Evolutionary conservation across 23 tunicate species (phyloP).

Genomic region (Aplidium turbinatum): DNA sequence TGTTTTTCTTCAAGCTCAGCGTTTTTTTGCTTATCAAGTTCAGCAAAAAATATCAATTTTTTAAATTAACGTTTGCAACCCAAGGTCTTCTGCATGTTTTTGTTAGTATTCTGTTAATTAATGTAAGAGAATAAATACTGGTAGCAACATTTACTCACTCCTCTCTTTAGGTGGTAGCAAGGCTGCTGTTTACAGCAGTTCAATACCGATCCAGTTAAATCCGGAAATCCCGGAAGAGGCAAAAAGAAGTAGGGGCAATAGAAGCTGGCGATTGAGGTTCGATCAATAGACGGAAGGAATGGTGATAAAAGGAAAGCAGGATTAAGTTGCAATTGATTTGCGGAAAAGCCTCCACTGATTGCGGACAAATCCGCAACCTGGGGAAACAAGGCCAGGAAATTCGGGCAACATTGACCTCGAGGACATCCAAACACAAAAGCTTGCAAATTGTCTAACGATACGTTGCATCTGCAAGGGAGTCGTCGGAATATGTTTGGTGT

Average conservation of each 20-base stretch:
- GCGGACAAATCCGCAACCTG: neutral
- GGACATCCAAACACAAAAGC: neutral
- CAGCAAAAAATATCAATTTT: neutral
- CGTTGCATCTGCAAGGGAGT: constrained; percentile 41
- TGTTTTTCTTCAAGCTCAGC: no score
- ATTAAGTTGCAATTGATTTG: neutral
- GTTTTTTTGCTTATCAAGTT: neutral
- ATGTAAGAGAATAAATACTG: neutral
- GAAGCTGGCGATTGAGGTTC: neutral
- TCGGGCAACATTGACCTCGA: constrained; percentile 2
- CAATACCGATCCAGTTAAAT: neutral
- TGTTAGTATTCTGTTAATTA: neutral
- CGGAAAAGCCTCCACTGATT: neutral
- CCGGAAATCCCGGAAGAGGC: constrained; percentile 26
- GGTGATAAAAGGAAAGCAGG: neutral
- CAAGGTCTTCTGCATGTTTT: neutral
- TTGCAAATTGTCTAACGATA: neutral
- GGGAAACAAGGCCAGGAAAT: constrained; percentile 10
- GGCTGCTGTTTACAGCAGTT: neutral
- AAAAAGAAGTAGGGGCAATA: constrained; percentile 28
- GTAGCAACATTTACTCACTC: neutral
- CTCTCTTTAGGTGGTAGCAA: constrained; percentile 3
- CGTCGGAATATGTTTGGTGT: constrained; percentile 37
- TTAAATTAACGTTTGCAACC: neutral
- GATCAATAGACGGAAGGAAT: no score